Percentiles rank a stretch among this genome's conserved stretches.
Evolutionary conservation across 2,113 vertebrate genomes (phyloP).

Genomic region (Pterophyllum scalare): DNA sequence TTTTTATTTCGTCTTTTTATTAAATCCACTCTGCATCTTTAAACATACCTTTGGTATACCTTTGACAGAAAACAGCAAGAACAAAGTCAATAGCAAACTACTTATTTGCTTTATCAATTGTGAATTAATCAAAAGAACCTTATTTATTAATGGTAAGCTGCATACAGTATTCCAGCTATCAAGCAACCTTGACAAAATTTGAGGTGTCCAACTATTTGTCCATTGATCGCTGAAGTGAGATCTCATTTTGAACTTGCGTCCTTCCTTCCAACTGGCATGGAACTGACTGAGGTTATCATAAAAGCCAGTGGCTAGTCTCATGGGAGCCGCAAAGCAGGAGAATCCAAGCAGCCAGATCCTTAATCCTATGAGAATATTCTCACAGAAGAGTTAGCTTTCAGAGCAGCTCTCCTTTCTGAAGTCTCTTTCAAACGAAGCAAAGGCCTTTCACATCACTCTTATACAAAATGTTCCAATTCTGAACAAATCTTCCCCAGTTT

Average conservation of each 20-base stretch:
- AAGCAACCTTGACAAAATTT: constrained; percentile 55
- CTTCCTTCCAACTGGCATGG: constrained; percentile 41
- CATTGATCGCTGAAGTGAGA: constrained; percentile 53
- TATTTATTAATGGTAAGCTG: neutral
- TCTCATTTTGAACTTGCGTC: constrained; percentile 39
- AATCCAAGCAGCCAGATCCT: constrained; percentile 49
- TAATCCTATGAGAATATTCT: constrained; percentile 62
- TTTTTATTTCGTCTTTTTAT: neutral
- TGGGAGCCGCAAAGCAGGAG: constrained; percentile 52
- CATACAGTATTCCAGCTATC: constrained; percentile 13
- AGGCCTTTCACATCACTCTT: constrained; percentile 45
- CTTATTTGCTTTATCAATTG: constrained; percentile 19
- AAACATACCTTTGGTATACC: neutral
- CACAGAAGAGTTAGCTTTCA: constrained; percentile 49
- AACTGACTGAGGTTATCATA: constrained; percentile 68
- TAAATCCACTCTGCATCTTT: neutral
- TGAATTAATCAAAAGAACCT: neutral
- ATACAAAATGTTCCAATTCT: constrained; percentile 60
- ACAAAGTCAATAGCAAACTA: constrained; percentile 10
- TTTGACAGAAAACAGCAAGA: neutral
- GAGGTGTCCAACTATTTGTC: constrained; percentile 37
- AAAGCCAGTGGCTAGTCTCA: constrained; percentile 55
- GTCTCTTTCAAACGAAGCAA: constrained; percentile 41
- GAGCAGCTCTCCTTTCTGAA: constrained; percentile 41
- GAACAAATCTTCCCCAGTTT: constrained; percentile 36